Percentiles rank a stretch among this genome's conserved stretches.
These are phyloP conservation scores for Platysteira castanea DNA, from an alignment of 2,113 vertebrate species.

Conservation along the genomic window DNA sequence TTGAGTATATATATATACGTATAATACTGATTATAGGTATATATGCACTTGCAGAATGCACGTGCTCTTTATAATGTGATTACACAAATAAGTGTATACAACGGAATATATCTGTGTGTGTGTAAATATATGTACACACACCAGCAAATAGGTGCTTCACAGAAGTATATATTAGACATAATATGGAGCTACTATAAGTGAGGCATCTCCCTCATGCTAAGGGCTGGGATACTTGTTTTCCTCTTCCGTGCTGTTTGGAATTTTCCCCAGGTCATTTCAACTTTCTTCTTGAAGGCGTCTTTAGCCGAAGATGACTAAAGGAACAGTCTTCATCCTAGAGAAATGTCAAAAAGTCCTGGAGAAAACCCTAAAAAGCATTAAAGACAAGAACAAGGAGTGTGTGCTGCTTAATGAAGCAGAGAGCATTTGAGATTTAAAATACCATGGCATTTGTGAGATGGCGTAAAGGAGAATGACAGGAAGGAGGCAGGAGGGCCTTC, in stretches of 20 bases:
- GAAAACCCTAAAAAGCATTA: slow-evolving; percentile 68
- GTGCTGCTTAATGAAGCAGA: slow-evolving; percentile 26
- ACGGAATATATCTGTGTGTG: neutral
- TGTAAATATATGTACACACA: slow-evolving; percentile 11
- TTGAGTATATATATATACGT: slow-evolving; percentile 19
- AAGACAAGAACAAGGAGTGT: slow-evolving; percentile 56
- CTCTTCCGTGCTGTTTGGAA: slow-evolving; percentile 68
- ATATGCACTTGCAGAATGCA: slow-evolving; percentile 35
- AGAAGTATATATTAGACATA: slow-evolving; percentile 50
- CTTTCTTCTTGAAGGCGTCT: slow-evolving; percentile 63
- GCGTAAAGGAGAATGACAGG: neutral
- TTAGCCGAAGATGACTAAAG: slow-evolving; percentile 68
- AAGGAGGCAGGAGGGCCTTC: neutral
- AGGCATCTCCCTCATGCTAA: slow-evolving; percentile 57
- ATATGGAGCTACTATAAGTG: slow-evolving; percentile 11
- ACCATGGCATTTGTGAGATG: neutral
- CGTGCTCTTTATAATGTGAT: slow-evolving; percentile 4
- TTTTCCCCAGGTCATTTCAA: slow-evolving; percentile 69
- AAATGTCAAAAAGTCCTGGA: slow-evolving; percentile 69
- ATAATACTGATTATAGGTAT: slow-evolving; percentile 20
- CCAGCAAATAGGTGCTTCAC: slow-evolving; percentile 31
- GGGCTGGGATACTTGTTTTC: slow-evolving; percentile 57
- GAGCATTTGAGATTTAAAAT: slow-evolving; percentile 2
- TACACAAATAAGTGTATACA: slow-evolving; percentile 61
- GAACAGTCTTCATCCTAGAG: slow-evolving; percentile 64